Evolutionary conservation across 2,797 vertebrate species (phyloP), one percentile per base, ranked within the genome.

Genomic region (Pyrrhura leucotis): DNA sequence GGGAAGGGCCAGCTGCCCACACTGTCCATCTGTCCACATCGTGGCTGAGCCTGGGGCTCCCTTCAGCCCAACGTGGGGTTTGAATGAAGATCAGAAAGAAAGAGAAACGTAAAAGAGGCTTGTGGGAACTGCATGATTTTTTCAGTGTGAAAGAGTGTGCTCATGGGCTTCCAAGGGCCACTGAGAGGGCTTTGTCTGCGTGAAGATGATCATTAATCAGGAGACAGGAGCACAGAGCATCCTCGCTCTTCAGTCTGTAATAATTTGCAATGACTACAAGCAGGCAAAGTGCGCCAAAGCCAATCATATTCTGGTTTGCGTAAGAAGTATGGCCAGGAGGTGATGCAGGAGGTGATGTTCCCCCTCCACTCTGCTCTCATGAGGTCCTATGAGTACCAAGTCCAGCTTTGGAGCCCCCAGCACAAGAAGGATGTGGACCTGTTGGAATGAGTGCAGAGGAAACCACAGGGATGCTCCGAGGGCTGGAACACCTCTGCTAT

Each of bases 11-110:
- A 13, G 59, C 73, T 85, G 82, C 88, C 75, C 81, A 86, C 87
- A 66, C 63, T 66, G 67, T 62, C 96, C 93, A 91, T 95, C 93
- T 94, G 93, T 81, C 85, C 88, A 82, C 50, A 31, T 42, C 1
- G 3, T 42, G 53, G 48, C 37, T 80, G 40, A 68, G 83, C 66
- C 69, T 37, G 58, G 17, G 53, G 76, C 53, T 94, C 16, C 66
- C 42, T 83, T 80, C 62, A 84, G 73, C 79, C 45, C 58, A 58
- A 0, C 0, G 0, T 23, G 69, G 39, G 12, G 10, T 42, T 53
- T 78, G 58, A 88, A 69, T 39, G 37, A 78, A 69, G 79, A 91
- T 62, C 42, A 67, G 53, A 86, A 67, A 67, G 39, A 82, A 89
- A 84, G 37, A 90, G 15, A 88, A 83, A 61, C 25, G 12, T 58